Evolutionary conservation across 2,113 vertebrate genomes (phyloP).

Genomic region (Antigone vipio): DNA sequence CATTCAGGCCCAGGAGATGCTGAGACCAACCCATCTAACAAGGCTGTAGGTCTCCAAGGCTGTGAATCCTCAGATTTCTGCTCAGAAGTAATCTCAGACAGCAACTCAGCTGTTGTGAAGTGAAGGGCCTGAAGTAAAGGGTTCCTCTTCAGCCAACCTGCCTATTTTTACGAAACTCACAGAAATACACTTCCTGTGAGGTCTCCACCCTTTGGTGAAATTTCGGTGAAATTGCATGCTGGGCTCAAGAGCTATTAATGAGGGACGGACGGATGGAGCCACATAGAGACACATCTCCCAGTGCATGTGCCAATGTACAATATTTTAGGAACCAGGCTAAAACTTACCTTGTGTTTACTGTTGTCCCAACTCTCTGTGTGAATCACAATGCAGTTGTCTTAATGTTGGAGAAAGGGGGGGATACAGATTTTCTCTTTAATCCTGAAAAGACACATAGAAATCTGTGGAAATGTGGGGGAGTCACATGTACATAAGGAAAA

Average conservation of each 20-base stretch:
- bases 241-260: neutral
- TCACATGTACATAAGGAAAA: neutral
- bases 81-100: neutral
- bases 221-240: neutral
- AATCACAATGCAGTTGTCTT: neutral
- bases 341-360: neutral
- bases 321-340: neutral
- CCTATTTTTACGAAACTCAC: neutral
- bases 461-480: neutral
- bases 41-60: neutral
- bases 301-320: neutral
- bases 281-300: neutral
- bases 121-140: neutral
- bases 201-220: neutral
- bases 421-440: neutral
- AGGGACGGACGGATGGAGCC: neutral
- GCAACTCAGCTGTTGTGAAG: neutral
- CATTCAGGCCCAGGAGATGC: neutral
- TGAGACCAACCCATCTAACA: accelerated
- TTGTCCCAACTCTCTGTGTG: accelerated
- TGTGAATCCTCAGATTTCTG: neutral
- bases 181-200: neutral
- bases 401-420: neutral
- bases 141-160: neutral
- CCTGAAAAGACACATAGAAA: neutral